phyloP scores from a whole-genome alignment of 2,888 invertebrate species.

The Hymenopus coronatus region DNA sequence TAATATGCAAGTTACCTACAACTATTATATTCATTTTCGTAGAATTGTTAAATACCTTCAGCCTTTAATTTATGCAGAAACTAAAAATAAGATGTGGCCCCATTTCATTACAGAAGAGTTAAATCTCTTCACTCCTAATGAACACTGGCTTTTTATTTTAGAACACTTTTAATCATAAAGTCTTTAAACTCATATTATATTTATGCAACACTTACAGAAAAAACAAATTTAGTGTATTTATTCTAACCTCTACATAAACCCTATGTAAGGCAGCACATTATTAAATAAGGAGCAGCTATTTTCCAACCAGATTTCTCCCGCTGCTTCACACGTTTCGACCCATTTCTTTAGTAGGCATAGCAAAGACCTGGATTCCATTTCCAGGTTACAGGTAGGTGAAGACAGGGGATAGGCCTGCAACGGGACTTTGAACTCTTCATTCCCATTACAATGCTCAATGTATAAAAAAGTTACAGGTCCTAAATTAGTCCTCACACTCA shows the following conservation, averaged over 20 bases:
- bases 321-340: conserved; percentile 1
- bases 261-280: neutral
- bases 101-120: too few species aligned
- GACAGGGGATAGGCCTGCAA: conserved; percentile 6
- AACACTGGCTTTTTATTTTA: too few species aligned
- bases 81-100: too few species aligned
- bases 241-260: neutral
- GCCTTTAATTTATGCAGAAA: too few species aligned
- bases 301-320: neutral
- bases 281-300: neutral
- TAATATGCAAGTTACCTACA: too few species aligned
- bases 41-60: too few species aligned
- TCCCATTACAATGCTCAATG: neutral
- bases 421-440: conserved; percentile 18
- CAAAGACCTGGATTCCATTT: conserved; percentile 22
- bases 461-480: neutral
- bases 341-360: conserved; percentile 1
- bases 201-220: neutral
- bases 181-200: neutral
- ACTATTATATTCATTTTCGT: too few species aligned
- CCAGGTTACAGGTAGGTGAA: conserved; percentile 23
- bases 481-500: neutral
- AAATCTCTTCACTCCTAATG: too few species aligned
- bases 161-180: too few species aligned
- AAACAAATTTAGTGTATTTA: neutral